Evolutionary conservation across 2,797 vertebrate species (phyloP), one percentile per base, ranked within the genome.

Genomic region (Brotula barbata): DNA sequence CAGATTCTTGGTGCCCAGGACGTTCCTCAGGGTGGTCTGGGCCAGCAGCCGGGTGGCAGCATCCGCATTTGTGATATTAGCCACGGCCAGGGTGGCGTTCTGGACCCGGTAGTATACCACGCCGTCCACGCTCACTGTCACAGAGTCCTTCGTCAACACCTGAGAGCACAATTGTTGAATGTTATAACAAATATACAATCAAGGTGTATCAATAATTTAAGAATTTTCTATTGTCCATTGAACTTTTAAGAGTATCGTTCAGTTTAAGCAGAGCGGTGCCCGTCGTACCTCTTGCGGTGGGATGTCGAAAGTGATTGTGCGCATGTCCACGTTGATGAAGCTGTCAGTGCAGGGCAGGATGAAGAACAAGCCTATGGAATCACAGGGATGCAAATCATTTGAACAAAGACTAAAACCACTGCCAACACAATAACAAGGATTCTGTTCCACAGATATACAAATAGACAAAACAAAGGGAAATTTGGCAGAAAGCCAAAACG

Each of bases 251-350:
- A 50, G 57, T 34, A 45, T 50, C 56, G 62, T 62, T 64, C 41
- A 34, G 64, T 42, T 55, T 36, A 49, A 65, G 7, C 45, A 39
- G 13, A 59, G 31, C 50, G 6, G 25, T 51, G 42, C 23, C 2
- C 40, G 63, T 70, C 83, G 56, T 85, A 98, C 97, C 93, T 98
- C 96, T 70, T 99, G 96, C 2, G 97, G 96, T 10, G 96, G 96
- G 59, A 98, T 98, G 71, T 98, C 95, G 4, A 99, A 98, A 20
- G 94, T 95, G 79, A 98, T 91, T 45, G 95, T 98, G 68, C 96
- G 94, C 95, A 98, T 96, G 89, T 99, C 97, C 87, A 99, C 95
- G 46, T 96, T 98, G 78, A 96, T 95, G 71, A 97, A 94, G 87
- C 85, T 97, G 91, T 99, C 96, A 0, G 96, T 98, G 88, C 97